These are phyloP conservation scores for Desoria tigrina DNA, from an alignment of 2,888 invertebrate species.

Conservation along the genomic window DNA sequence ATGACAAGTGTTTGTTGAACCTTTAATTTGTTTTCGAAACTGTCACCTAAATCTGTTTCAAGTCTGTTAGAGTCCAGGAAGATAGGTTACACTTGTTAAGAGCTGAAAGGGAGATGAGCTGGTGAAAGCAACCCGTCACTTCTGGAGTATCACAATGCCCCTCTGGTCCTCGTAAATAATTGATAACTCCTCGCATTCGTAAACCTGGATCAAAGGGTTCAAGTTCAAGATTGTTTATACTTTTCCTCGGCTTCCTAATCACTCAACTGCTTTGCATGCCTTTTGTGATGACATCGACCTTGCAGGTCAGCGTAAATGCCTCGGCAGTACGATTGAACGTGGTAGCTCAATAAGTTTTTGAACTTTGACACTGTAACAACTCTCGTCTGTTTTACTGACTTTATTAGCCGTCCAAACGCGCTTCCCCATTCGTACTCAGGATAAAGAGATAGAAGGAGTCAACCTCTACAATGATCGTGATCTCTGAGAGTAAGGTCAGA, in stretches of 20 bases:
- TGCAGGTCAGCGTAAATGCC: slow-evolving; percentile 16
- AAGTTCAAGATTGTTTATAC: too few relatives aligned
- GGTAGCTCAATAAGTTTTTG: slow-evolving; percentile 18
- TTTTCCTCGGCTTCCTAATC: too few relatives aligned
- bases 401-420: not conserved
- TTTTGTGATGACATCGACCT: slow-evolving; percentile 13
- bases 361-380: slow-evolving; percentile 28
- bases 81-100: too few relatives aligned
- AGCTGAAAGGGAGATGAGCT: too few relatives aligned
- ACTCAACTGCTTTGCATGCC: not conserved
- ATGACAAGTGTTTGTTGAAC: not conserved
- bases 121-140: too few relatives aligned
- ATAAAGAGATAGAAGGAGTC: not conserved
- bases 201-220: too few relatives aligned
- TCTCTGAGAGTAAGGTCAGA: slow-evolving; percentile 24
- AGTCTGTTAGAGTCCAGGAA: too few relatives aligned
- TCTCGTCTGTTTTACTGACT: not conserved
- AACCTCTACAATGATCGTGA: not conserved
- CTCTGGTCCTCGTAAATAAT: too few relatives aligned
- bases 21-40: too few relatives aligned
- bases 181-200: too few relatives aligned
- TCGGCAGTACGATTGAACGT: not conserved
- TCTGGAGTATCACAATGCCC: too few relatives aligned
- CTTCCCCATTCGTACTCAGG: not conserved
- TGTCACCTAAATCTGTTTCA: too few relatives aligned